Percentiles rank a stretch among this genome's conserved stretches.
These are phyloP conservation scores for Oryzias celebensis DNA, from an alignment of 2,113 vertebrate genomes.

Conservation along the genomic window DNA sequence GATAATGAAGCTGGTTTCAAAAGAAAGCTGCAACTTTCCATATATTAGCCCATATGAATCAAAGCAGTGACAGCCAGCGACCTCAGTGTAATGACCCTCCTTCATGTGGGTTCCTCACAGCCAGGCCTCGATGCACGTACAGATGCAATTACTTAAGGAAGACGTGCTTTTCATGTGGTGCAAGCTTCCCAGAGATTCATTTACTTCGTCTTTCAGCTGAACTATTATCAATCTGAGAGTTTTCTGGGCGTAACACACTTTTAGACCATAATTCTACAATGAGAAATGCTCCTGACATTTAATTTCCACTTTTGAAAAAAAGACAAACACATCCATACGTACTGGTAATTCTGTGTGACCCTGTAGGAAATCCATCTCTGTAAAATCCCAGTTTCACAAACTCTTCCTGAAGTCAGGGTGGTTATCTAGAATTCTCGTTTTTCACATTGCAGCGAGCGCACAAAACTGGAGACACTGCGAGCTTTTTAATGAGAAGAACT, in stretches of 20 bases:
- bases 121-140: slow-evolving; percentile 11
- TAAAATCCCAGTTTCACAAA: too few relatives aligned
- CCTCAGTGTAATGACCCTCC: slow-evolving; percentile 27
- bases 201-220: slow-evolving; percentile 29
- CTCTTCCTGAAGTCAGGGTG: too few relatives aligned
- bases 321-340: too few relatives aligned
- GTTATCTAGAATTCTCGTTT: too few relatives aligned
- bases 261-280: too few relatives aligned
- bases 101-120: slow-evolving; percentile 46
- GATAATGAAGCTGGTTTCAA: slow-evolving; percentile 4
- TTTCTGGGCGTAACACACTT: background rate
- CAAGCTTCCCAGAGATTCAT: slow-evolving; percentile 10
- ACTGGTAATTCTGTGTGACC: too few relatives aligned
- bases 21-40: slow-evolving; percentile 10
- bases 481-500: too few relatives aligned
- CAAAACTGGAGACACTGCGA: too few relatives aligned
- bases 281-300: too few relatives aligned
- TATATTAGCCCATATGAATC: slow-evolving; percentile 31
- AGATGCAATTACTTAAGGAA: slow-evolving; percentile 36
- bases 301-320: too few relatives aligned
- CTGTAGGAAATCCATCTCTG: too few relatives aligned
- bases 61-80: slow-evolving; percentile 14
- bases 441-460: too few relatives aligned
- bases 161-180: slow-evolving; percentile 44
- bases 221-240: slow-evolving; percentile 29